Evolutionary conservation across 2,797 vertebrate species (phyloP).

Genomic region (Vespertilio murinus): DNA sequence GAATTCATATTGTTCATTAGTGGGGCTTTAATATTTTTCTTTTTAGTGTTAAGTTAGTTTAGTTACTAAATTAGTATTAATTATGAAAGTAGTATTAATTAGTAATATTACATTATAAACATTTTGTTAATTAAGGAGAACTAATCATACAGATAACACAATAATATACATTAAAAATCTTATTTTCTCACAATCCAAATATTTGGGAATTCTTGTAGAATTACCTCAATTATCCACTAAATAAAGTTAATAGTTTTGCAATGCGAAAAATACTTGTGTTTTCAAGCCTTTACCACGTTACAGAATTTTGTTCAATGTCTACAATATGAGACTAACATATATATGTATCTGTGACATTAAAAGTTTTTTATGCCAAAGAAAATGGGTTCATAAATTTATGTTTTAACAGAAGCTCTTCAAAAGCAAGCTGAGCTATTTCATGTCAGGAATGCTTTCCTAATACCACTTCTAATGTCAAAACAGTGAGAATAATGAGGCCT

Average conservation of each 20-base stretch:
- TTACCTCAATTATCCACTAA: not conserved
- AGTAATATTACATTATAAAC: not conserved
- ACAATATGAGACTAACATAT: not conserved
- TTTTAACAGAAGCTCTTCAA: constrained; percentile 20
- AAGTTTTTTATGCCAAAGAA: constrained; percentile 3
- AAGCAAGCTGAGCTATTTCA: constrained; percentile 27
- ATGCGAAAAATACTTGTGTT: not conserved
- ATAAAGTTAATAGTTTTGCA: not conserved
- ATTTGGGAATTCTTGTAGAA: constrained; percentile 17
- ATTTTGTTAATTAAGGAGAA: not conserved
- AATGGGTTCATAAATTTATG: not conserved
- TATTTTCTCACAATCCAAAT: constrained; percentile 4
- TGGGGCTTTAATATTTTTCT: not conserved
- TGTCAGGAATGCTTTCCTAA: constrained; percentile 20
- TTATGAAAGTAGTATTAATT: not conserved
- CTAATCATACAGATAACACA: not conserved
- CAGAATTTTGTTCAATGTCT: not conserved
- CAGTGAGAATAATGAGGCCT: constrained; percentile 60
- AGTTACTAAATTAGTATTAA: not conserved
- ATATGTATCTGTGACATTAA: not conserved
- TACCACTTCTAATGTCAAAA: constrained; percentile 58
- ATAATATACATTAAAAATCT: not conserved
- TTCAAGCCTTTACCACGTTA: not conserved
- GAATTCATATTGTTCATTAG: not conserved
- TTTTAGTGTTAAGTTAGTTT: constrained; percentile 11